phyloP scores from a whole-genome alignment of 2,797 vertebrate species.

The Eulemur coronatus region DNA sequence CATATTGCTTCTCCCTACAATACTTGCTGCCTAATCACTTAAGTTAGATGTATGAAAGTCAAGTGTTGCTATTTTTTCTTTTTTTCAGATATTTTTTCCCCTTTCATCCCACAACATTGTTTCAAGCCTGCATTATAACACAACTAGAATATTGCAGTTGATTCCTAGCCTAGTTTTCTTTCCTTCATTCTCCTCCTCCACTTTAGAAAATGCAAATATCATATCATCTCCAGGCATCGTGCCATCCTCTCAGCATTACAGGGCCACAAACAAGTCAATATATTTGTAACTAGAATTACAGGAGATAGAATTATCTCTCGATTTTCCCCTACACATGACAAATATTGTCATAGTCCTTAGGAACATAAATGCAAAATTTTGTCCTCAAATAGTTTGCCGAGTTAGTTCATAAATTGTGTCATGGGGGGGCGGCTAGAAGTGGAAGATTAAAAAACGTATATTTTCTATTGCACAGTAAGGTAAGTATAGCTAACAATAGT shows the following conservation, averaged over 20 bases:
- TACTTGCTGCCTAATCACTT: background rate
- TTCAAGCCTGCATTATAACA: background rate
- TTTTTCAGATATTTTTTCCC: background rate
- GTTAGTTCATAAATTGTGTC: background rate
- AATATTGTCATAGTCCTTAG: background rate
- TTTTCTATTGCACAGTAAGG: background rate
- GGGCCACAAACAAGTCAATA: background rate
- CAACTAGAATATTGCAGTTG: background rate
- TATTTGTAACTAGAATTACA: background rate
- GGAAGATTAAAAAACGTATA: background rate
- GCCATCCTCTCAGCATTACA: background rate
- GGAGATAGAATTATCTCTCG: background rate
- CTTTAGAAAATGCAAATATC: background rate
- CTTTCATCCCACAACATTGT: background rate
- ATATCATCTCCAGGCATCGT: background rate
- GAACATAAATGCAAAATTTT: background rate
- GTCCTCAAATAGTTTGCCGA: background rate
- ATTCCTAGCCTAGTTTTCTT: background rate
- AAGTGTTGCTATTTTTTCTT: background rate
- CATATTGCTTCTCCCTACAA: background rate
- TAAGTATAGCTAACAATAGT: background rate
- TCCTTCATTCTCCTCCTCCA: background rate
- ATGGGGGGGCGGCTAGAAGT: accelerated
- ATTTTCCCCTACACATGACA: background rate
- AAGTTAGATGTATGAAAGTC: background rate